A percentile compares a stretch with the other conserved stretches of the same genome.
phyloP scores from a whole-genome alignment of 2,888 invertebrate genomes.

The Mythimna albipuncta region DNA sequence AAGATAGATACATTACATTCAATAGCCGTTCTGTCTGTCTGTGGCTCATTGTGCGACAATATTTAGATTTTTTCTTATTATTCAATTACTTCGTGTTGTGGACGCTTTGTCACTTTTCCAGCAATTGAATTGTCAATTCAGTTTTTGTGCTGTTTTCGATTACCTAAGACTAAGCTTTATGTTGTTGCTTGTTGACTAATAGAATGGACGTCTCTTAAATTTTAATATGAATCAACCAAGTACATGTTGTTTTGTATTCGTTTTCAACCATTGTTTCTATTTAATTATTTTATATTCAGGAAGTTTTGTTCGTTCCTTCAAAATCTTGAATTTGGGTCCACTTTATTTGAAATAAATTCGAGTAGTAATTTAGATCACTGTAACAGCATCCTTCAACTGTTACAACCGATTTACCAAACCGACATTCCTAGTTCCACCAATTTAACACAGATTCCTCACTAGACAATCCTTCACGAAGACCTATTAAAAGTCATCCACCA shows the following conservation, averaged over 20 bases:
- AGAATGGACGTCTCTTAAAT: constrained; percentile 1
- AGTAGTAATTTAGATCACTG: constrained; percentile 23
- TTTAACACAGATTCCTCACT: constrained; percentile 85
- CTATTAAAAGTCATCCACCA: constrained; percentile 89
- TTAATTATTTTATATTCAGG: no score
- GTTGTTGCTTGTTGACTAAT: constrained; percentile 35
- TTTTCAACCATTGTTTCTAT: neutral
- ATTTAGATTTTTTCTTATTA: constrained; percentile 54
- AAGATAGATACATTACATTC: constrained; percentile 28
- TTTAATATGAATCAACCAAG: neutral
- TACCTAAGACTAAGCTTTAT: constrained; percentile 48
- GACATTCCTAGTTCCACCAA: constrained; percentile 73
- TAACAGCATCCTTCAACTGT: constrained; percentile 60
- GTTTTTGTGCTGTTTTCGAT: constrained; percentile 51
- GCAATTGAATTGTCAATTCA: constrained; percentile 59
- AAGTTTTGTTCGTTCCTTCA: neutral
- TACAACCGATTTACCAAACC: constrained; percentile 59
- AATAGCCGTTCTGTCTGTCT: constrained; percentile 19
- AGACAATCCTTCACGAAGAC: constrained; percentile 86
- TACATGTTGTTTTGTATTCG: neutral
- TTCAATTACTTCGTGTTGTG: constrained; percentile 42
- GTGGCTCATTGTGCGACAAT: constrained; percentile 27
- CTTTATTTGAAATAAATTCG: neutral
- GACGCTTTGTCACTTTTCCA: constrained; percentile 48
- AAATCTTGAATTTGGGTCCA: neutral